phyloP scores from a whole-genome alignment of 2,113 vertebrate genomes.

The Polypterus bichir region DNA sequence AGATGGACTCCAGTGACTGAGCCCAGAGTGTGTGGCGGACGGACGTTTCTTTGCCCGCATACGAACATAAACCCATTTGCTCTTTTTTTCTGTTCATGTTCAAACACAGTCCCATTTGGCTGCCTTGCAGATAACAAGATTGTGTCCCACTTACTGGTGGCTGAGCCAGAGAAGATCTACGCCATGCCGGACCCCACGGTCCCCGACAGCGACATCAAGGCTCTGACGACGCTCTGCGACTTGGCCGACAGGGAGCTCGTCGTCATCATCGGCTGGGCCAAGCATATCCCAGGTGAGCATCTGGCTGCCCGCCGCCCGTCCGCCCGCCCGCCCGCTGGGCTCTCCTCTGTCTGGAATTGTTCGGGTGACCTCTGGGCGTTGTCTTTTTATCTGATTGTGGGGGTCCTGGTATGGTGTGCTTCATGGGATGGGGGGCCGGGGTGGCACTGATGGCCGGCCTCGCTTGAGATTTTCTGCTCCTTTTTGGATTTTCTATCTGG shows the following conservation, averaged over 20 bases:
- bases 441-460: no score
- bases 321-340: no score
- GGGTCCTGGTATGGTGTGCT: no score
- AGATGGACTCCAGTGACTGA: no score
- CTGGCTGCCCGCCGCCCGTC: background rate
- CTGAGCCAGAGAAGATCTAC: conserved; percentile 98
- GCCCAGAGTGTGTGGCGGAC: no score
- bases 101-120: conserved; percentile 67
- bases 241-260: conserved; percentile 93
- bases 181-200: conserved; percentile 97
- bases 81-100: conserved; percentile 57
- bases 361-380: no score
- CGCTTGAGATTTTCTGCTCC: no score
- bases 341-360: no score
- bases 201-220: conserved; percentile 97
- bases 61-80: background rate
- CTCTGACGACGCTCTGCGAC: conserved; percentile 94
- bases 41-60: no score
- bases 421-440: no score
- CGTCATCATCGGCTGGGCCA: conserved; percentile 98
- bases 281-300: conserved; percentile 88
- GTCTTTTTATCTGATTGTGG: no score
- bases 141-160: conserved; percentile 96
- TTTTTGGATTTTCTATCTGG: no score
- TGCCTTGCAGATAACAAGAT: conserved; percentile 98